Evolutionary conservation across 1,140 invertebrate species (phyloP), one percentile per base, ranked within the genome.

Genomic region (Pachyrhynchus sulphureomaculatus): DNA sequence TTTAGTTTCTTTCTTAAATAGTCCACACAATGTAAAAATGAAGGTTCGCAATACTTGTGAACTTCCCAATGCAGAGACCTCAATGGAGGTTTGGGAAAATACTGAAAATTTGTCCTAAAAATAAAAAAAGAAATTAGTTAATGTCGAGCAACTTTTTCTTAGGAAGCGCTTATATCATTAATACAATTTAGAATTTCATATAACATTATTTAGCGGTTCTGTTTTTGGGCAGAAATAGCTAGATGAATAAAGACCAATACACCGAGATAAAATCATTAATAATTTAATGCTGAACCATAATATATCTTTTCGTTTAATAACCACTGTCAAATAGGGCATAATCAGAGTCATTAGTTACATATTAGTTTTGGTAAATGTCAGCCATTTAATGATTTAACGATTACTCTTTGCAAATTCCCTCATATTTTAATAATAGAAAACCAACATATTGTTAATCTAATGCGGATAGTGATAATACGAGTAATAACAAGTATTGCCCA

Each of bases 21-120:
- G 45, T 76, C 74, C 2, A 86, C 71, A 67, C 85, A 86, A 32
- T 73, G 72, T 15, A 76, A 33, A 60, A 86, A 82, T 18, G 79
- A 77, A 6, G 61, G 47, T 18, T 80, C 73, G 66, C 85, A 86
- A 51, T 82, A 74, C 62, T 79, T 78, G 51, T 79, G 74, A 13
- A 86, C 83, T 72, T 85, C 81, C 83, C 83, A 85, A 65, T 87
- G 82, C 13, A 86, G 58, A 0, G 76, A 73, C 49, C 77, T 75
- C n/a, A 86, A 56, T 24, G 78, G 75, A 26, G 82, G 83, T 17
- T 68, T 71, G n/a, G 84, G 83, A 69, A 84, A 85, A 32, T 55
- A 23, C 21, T 62, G 1, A 32, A 33, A 55, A 41, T 62, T 13
- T 12, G 37, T 41, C 29, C 62, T 53, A 47, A 13, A 29, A 58